Evolutionary conservation across 1,140 invertebrate genomes (phyloP), one percentile per base, ranked within the genome.

Genomic region (Amyelois transitella): DNA sequence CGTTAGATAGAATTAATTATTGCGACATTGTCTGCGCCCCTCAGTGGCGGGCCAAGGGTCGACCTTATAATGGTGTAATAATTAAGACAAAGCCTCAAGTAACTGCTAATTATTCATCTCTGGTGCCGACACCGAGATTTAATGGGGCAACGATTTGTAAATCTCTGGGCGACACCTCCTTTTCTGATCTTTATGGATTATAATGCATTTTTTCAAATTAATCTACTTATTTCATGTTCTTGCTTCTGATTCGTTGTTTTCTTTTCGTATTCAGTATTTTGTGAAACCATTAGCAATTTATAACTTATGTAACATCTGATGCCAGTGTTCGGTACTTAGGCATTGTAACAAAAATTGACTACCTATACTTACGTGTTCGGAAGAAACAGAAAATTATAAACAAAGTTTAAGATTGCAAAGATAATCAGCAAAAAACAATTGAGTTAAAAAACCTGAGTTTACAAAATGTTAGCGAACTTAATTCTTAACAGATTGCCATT

Each of bases 1-100:
- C 66, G 66, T 47, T 62, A 62, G 58, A 72, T 77, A 80, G 85
- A 87, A 87, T 87, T 87, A 87, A 84, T 84, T 81, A 77, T 75
- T 74, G 22, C 64, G 25, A 38, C 57, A 71, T 83, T 83, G 79
- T 83, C 70, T 80, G 75, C 75, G 67, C 67, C 78, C 74, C 69
- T 71, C 56, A 65, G 71, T 73, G 75, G 71, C 69, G 69, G 32
- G 69, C 66, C 75, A 72, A 67, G 66, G 57, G 62, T 58, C 60
- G 48, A 69, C 62, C 75, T 75, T 77, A 73, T 81, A 83, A 86
- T 78, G 81, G 75, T 72, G 75, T 69, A 67, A 81, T 85, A 85
- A 86, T 86, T 81, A 84, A 86, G 82, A 84, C 69, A 77, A 75
- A 86, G 70, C 65, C 78, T 69, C 72, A 59, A 58, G 67, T 72